Conservation (phyloP, 2,797 vertebrate genomes). For the Pachyuromys duprasi region DNA sequence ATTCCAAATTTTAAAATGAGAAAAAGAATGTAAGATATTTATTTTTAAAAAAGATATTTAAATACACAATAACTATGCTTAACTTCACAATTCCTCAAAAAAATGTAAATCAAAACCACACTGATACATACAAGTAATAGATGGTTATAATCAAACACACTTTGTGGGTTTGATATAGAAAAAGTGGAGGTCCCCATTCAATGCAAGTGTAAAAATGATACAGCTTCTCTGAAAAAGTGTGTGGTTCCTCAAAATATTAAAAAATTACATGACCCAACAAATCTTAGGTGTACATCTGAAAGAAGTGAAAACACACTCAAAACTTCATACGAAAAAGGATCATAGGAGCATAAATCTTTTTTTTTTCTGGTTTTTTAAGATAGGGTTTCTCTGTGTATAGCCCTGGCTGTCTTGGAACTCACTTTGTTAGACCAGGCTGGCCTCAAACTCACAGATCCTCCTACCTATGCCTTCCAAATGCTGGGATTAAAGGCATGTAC, state of each 20-base stretch:
- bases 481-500: not conserved
- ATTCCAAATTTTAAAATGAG: not conserved
- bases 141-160: conserved; percentile 8
- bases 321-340: conserved; percentile 37
- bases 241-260: conserved; percentile 47
- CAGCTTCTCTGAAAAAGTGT: conserved; percentile 8
- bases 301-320: conserved; percentile 35
- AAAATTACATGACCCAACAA: conserved; percentile 26
- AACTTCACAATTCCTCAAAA: not conserved
- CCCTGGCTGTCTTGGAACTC: not conserved
- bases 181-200: not conserved
- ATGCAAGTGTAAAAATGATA: not conserved
- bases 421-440: not conserved
- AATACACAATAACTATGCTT: not conserved
- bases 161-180: conserved; percentile 1
- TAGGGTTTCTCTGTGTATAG: not conserved
- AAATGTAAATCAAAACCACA: not conserved
- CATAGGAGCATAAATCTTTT: not conserved
- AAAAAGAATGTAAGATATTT: not conserved
- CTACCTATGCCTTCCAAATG: not conserved
- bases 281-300: not conserved
- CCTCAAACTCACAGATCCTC: not conserved
- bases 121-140: not conserved
- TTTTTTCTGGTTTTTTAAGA: not conserved
- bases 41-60: not conserved